A percentile compares a stretch with the other conserved stretches of the same genome.
These are phyloP conservation scores for Agapornis canus DNA, from an alignment of 2,797 vertebrate genomes.

Conservation along the genomic window DNA sequence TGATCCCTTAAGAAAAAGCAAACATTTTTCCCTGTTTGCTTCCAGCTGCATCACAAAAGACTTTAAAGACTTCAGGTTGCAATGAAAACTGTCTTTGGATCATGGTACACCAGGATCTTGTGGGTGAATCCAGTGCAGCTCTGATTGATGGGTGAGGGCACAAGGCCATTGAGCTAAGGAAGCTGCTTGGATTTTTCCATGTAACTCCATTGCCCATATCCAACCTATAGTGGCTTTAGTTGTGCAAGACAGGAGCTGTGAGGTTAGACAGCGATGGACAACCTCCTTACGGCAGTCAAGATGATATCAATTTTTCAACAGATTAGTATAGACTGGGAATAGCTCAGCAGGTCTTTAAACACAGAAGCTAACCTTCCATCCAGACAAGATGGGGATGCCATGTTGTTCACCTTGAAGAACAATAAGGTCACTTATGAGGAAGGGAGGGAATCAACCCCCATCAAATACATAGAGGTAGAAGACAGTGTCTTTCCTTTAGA, in stretches of 20 bases:
- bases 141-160: constrained; percentile 27
- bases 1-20: constrained; percentile 68
- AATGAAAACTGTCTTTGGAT: constrained; percentile 60
- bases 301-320: neutral
- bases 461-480: neutral
- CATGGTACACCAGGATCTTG: neutral
- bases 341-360: neutral
- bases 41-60: constrained; percentile 57
- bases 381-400: neutral
- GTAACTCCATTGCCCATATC: neutral
- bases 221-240: neutral
- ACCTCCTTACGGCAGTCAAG: neutral
- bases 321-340: neutral
- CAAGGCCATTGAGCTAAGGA: neutral
- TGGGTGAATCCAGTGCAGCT: constrained; percentile 16
- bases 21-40: constrained; percentile 56
- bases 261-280: neutral
- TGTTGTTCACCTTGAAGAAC: neutral
- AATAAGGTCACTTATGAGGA: neutral
- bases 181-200: neutral
- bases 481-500: neutral
- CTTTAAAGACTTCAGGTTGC: constrained; percentile 52
- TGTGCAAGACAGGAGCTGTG: neutral
- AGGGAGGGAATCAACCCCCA: neutral
- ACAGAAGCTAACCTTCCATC: neutral